A percentile compares a stretch with the other conserved stretches of the same genome.
These are phyloP conservation scores for Heteronetta atricapilla DNA, from an alignment of 2,113 vertebrate species.

Conservation along the genomic window DNA sequence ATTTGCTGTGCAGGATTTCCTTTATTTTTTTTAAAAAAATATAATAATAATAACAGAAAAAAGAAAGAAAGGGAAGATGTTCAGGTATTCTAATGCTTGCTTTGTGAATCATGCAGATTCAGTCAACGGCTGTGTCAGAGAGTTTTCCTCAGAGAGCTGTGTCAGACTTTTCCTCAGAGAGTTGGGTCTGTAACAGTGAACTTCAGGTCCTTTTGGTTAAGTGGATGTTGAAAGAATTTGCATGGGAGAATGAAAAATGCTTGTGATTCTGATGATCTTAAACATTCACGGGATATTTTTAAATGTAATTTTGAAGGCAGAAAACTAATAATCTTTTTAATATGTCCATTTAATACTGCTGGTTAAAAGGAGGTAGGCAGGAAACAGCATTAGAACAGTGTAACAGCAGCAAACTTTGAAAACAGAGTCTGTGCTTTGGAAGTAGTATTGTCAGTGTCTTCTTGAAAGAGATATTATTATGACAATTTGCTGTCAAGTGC, in stretches of 20 bases:
- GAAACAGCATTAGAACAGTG: fast-evolving
- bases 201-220: not conserved
- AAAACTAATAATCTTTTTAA: not conserved
- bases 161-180: not conserved
- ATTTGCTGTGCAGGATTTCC: fast-evolving
- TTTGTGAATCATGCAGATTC: not conserved
- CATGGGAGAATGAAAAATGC: fast-evolving
- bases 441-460: not conserved
- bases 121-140: fast-evolving
- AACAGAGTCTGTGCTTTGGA: not conserved
- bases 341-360: not conserved
- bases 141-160: not conserved
- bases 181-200: too few species aligned
- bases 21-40: fast-evolving
- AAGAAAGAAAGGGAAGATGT: not conserved
- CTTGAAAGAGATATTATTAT: not conserved
- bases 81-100: not conserved
- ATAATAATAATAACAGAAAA: too few species aligned
- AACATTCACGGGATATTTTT: not conserved
- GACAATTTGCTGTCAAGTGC: constrained; percentile 29
- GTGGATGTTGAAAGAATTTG: not conserved
- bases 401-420: not conserved
- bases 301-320: not conserved
- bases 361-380: not conserved
- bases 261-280: not conserved